Evolutionary conservation across 92 coral and sea anemone species (phyloP).

Genomic region (Porites cylindrica): DNA sequence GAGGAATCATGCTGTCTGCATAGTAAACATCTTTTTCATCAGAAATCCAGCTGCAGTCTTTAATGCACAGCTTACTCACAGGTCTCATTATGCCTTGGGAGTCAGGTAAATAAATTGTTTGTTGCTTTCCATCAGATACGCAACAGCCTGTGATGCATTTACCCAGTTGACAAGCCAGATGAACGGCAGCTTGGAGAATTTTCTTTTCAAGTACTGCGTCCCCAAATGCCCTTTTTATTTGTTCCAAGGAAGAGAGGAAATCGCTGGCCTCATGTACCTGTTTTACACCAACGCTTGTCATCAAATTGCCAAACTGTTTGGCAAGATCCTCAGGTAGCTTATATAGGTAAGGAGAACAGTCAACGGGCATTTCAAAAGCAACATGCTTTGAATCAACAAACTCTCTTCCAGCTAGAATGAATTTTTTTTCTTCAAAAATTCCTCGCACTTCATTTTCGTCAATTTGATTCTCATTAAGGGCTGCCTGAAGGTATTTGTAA

Average conservation of each 20-base stretch:
- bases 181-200: constrained; percentile 8
- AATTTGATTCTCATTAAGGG: not conserved
- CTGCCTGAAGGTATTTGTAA: constrained; percentile 53
- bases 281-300: constrained; percentile 52
- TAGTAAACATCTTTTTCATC: constrained; percentile 60
- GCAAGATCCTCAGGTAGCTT: constrained; percentile 45
- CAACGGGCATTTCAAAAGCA: not conserved
- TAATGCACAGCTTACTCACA: constrained; percentile 56
- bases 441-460: constrained; percentile 19
- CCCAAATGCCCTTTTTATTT: constrained; percentile 33
- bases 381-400: no score
- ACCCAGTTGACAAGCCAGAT: constrained; percentile 12
- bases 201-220: constrained; percentile 8
- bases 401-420: constrained; percentile 21
- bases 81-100: constrained; percentile 54
- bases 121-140: not conserved
- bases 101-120: constrained; percentile 67
- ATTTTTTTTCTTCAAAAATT: constrained; percentile 11
- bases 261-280: constrained; percentile 45
- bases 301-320: constrained; percentile 6
- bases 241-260: constrained; percentile 44
- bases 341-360: constrained; percentile 64
- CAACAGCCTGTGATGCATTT: not conserved
- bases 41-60: constrained; percentile 84
- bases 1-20: constrained; percentile 53